A percentile compares a stretch with the other conserved stretches of the same genome.
These are phyloP conservation scores for Neopelma chrysocephalum DNA, from an alignment of 2,797 vertebrate genomes.

Conservation along the genomic window DNA sequence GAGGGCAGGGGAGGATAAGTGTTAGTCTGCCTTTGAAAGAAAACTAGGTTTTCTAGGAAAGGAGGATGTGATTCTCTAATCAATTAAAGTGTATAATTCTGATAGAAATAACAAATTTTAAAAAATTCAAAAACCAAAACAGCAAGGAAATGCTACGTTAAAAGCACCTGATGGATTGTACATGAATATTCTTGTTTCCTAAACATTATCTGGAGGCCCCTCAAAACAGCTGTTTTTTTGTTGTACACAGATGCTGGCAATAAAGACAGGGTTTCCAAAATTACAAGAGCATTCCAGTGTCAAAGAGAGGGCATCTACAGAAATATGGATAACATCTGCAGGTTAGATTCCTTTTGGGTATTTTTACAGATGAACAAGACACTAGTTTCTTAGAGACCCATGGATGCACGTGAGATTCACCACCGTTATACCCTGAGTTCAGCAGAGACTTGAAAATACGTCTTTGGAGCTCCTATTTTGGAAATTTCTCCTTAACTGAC, in stretches of 20 bases:
- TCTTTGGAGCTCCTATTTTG: not conserved
- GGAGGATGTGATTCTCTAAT: conserved; percentile 1
- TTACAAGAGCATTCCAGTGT: not conserved
- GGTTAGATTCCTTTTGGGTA: not conserved
- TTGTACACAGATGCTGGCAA: not conserved
- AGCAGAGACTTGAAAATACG: not conserved
- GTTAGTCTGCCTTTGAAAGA: not conserved
- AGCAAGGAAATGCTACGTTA: rapidly evolving
- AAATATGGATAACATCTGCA: not conserved
- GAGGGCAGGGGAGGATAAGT: not conserved
- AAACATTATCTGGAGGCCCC: not conserved
- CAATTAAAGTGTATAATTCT: not conserved
- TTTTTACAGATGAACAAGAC: not conserved
- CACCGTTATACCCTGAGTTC: rapidly evolving
- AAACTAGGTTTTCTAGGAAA: conserved; percentile 14
- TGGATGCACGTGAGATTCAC: not conserved
- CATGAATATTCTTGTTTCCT: not conserved
- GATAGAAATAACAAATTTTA: not conserved
- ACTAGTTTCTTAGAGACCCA: not conserved
- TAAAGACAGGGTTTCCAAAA: not conserved
- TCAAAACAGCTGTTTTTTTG: not conserved
- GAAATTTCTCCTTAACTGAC: conserved; percentile 48
- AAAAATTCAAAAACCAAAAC: not conserved
- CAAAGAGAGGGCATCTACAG: not conserved
- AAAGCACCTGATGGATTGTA: not conserved